phyloP scores from a whole-genome alignment of 2,113 vertebrate species.

The Polypterus senegalus region DNA sequence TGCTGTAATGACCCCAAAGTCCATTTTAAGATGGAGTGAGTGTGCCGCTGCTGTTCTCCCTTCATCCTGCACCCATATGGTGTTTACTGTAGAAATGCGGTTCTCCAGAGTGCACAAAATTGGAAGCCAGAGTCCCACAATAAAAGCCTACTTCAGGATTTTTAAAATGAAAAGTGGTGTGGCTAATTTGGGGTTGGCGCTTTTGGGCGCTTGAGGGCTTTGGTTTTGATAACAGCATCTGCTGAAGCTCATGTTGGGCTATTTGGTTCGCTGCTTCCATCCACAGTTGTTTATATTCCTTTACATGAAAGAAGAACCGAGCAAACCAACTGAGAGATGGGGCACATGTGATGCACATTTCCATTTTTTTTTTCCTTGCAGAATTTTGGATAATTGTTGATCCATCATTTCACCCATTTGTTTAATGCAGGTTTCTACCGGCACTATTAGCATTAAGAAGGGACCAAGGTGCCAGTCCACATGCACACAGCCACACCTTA shows the following conservation, averaged over 20 bases:
- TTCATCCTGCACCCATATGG: neutral
- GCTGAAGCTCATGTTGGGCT: neutral
- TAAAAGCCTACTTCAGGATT: neutral
- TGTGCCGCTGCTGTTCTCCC: neutral
- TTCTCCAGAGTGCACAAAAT: slow-evolving; percentile 8
- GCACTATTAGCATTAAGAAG: too few species aligned
- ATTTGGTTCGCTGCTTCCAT: neutral
- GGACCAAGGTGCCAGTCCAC: too few species aligned
- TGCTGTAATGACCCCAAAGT: too few species aligned
- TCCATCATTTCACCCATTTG: too few species aligned
- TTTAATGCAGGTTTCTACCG: too few species aligned
- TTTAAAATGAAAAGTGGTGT: slow-evolving; percentile 2
- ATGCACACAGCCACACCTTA: too few species aligned
- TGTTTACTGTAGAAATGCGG: slow-evolving; percentile 18
- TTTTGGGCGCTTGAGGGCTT: neutral
- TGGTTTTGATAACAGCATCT: neutral
- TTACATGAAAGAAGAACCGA: neutral
- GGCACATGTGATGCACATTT: too few species aligned
- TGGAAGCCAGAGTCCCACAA: neutral
- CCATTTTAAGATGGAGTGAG: neutral
- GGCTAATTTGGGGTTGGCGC: neutral
- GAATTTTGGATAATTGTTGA: too few species aligned
- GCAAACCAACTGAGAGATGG: too few species aligned
- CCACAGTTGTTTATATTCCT: neutral
- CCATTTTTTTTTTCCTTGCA: too few species aligned